Evolutionary conservation across 2,113 vertebrate species (phyloP), one percentile per base, ranked within the genome.

Genomic region (Cyrtonyx montezumae): DNA sequence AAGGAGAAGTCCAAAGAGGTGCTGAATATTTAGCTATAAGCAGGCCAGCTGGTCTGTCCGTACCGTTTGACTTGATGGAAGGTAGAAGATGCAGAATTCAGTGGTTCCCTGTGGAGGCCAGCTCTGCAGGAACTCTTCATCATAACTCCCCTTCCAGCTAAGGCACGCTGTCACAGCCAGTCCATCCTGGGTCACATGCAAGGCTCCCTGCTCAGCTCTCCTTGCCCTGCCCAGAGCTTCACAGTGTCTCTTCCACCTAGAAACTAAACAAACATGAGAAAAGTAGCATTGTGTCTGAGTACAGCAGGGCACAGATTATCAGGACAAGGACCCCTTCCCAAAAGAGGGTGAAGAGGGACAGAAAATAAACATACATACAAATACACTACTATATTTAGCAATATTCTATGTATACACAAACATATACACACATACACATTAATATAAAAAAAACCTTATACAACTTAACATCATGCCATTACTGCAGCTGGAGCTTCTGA

Each of bases 81-180:
- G 91, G 97, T 93, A 96, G 96, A 84, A 58, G 97, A 73, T 8
- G 97, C 69, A 80, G 94, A 93, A 69, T 95, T 98, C 90, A 97
- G 90, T 14, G 94, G 97, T 96, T 98, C 97, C 97, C 98, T 97
- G 96, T 98, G 98, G 98, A 96, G 97, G 91, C 97, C 97, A 95
- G 98, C 97, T 98, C 97, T 97, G 96, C 96, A 96, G 97, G 96
- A 98, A 97, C 97, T 97, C 96, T 51, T 97, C 97, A 97, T 97
- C 75, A 62, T 97, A 96, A 92, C 94, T 94, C 95, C 97, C 97
- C 98, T 98, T 79, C 46, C 78, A 81, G 96, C 96, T 96, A 96
- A 97, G 97, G 98, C 96, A 97, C 96, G 40, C 94, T 37, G 95
- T 97, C 96, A 97, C 95, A 95, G 96, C 97, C 96, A 97, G 81